Conservation (phyloP, 2,888 invertebrate species). For the Apoda limacodes region DNA sequence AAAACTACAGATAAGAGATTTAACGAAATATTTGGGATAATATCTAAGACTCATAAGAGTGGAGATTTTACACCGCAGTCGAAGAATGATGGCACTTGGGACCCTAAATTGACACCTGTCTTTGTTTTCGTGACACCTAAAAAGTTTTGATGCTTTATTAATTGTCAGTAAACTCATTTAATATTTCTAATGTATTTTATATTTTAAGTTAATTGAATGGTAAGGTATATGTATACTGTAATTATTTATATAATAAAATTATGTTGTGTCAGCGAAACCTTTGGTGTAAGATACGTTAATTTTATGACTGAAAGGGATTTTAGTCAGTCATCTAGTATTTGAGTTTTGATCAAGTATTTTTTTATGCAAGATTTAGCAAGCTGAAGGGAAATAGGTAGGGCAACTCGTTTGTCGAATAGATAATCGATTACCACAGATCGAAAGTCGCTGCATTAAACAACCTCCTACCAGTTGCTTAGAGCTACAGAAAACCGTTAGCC, state of each 20-base stretch:
- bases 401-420: too few relatives aligned
- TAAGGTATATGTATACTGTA: constrained; percentile 5
- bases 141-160: constrained; percentile 17
- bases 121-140: constrained; percentile 44
- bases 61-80: constrained; percentile 43
- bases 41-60: constrained; percentile 40
- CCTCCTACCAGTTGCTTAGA: too few relatives aligned
- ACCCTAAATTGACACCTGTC: constrained; percentile 42
- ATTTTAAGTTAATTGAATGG: constrained; percentile 7
- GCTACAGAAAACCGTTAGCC: too few relatives aligned
- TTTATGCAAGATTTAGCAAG: too few relatives aligned
- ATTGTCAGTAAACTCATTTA: neutral
- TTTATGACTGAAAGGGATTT: too few relatives aligned
- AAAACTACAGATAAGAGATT: constrained; percentile 33
- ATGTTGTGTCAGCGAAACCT: neutral
- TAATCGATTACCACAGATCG: too few relatives aligned
- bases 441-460: too few relatives aligned
- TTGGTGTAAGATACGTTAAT: too few relatives aligned
- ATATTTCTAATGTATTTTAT: constrained; percentile 7
- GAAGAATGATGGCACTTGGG: constrained; percentile 43
- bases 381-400: too few relatives aligned
- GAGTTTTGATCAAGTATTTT: too few relatives aligned
- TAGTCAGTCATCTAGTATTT: too few relatives aligned
- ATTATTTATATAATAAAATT: constrained; percentile 8
- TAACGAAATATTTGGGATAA: constrained; percentile 39